Percentiles rank a stretch among this genome's conserved stretches.
Evolutionary conservation across 2,113 vertebrate species (phyloP).

Genomic region (Thamnaconus septentrionalis): DNA sequence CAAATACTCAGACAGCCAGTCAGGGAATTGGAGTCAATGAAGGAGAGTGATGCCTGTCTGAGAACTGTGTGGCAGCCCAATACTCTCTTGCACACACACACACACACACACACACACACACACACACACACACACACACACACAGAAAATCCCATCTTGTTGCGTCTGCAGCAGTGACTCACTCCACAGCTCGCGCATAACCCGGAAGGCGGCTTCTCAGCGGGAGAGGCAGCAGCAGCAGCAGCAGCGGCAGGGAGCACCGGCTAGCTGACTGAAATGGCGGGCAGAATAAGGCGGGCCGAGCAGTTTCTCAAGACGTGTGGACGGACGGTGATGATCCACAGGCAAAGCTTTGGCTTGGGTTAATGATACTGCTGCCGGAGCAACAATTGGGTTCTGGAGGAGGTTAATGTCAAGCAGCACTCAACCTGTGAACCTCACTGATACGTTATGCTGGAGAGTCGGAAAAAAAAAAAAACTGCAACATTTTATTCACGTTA

Average conservation of each 20-base stretch:
- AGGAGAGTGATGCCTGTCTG: constrained; percentile 52
- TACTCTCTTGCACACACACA: constrained; percentile 4
- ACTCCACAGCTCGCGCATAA: constrained; percentile 28
- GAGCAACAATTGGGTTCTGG: constrained; percentile 37
- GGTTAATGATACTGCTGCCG: constrained; percentile 35
- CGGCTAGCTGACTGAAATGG: neutral
- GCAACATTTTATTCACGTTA: constrained; percentile 3
- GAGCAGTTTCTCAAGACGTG: constrained; percentile 6
- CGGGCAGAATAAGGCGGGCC: constrained; percentile 27
- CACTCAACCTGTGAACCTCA: constrained; percentile 9
- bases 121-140: no score
- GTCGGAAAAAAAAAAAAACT: neutral
- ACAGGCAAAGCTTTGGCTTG: constrained; percentile 21
- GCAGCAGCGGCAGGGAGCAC: neutral
- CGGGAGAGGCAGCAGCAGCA: constrained; percentile 37
- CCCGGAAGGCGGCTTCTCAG: constrained; percentile 43
- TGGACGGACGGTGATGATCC: constrained; percentile 28
- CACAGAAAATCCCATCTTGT: constrained; percentile 4
- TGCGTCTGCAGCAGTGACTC: constrained; percentile 48
- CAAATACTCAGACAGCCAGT: constrained; percentile 58
- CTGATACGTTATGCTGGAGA: neutral
- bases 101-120: neutral
- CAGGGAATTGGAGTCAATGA: constrained; percentile 46
- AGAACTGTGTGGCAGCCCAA: constrained; percentile 32
- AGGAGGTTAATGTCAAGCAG: constrained; percentile 26